Base-by-base conservation (phyloP, 2,888 invertebrate genomes). In the Lysandra bellargus region DNA sequence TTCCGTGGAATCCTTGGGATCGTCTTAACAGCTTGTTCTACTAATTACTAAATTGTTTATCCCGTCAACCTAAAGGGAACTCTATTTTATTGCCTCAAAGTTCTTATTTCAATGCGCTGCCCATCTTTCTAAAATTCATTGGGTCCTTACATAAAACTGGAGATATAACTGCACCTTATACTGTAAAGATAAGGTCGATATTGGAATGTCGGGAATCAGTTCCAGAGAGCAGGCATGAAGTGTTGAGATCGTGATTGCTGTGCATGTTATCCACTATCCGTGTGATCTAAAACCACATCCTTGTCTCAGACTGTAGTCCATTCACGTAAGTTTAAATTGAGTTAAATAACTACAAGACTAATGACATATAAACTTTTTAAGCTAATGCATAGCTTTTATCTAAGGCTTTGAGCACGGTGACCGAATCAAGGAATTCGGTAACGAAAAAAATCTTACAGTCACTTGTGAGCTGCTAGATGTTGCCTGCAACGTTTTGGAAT, bases 1-100 rank as follows among this genome's bases (percentile, higher is more conserved):
- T 69, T 30, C 69, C 69, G 69, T 69, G 69, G 5, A 69, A 69
- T 69, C 69, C 69, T 69, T 69, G 69, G 69, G 69, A 69, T 69
- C 69, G 69, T 69, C 69, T 69, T 69, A 69, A 69, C 69, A 69
- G 69, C 69, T 69, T 69, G 69, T 69, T 33, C 69, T 69, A 4
- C 33, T 69, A 69, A 69, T 69, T 69, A 69, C 69, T 33, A 69
- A 69, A 69, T 69, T 33, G 69, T 33, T 69, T 69, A 33, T 30
- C 14, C 14, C 12, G 1, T 14, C 33, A 69, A 69, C 3, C 14
- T 33, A 33, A 69, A 69, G 33, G 4, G 4, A 1, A 33, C 33
- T 69, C 14, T 69, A 69, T 14, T 4, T 5, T 1, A 30, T 69
- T 33, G 3, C 4, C 2, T 33, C 1, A 69, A 12, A 69, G 33